Percentiles rank a stretch among this genome's conserved stretches.
Conservation (phyloP, 2,797 vertebrate genomes). For the Muscicapa comitata region DNA sequence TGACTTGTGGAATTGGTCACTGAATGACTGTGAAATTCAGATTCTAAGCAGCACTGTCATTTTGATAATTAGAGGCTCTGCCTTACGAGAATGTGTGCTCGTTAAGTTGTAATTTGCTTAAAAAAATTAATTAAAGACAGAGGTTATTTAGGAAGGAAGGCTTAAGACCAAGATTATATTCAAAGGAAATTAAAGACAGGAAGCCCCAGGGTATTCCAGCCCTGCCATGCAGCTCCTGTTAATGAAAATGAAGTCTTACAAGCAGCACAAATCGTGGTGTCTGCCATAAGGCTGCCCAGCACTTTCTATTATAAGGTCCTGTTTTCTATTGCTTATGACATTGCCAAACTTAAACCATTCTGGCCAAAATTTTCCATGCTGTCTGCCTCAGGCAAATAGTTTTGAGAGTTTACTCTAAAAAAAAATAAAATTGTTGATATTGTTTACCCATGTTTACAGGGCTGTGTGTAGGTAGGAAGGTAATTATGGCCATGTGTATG, state of each 20-base stretch:
- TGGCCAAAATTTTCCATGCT: conserved; percentile 9
- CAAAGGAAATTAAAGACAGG: conserved; percentile 69
- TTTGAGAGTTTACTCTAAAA: not conserved
- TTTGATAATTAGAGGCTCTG: conserved; percentile 53
- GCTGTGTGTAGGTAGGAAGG: no score
- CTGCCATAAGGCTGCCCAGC: conserved; percentile 10
- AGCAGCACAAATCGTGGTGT: not conserved
- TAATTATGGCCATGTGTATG: not conserved
- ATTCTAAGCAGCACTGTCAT: conserved; percentile 36
- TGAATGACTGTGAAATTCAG: conserved; percentile 29
- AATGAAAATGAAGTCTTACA: conserved; percentile 51
- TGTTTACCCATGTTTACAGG: not conserved
- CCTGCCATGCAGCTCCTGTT: conserved; percentile 42
- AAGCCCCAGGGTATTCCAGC: conserved; percentile 57
- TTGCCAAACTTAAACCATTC: conserved; percentile 14
- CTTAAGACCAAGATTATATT: conserved; percentile 63
- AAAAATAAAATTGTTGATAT: no score
- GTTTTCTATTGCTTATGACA: not conserved
- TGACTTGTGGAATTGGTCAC: not conserved
- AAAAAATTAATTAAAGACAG: conserved; percentile 69
- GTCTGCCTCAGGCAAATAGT: not conserved
- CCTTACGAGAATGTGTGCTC: conserved; percentile 26
- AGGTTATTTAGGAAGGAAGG: conserved; percentile 69
- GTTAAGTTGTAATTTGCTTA: conserved; percentile 65
- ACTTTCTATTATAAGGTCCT: not conserved